phyloP scores from a whole-genome alignment of 53 echinoderm and acorn worm species.

The Stichopus horrens region DNA sequence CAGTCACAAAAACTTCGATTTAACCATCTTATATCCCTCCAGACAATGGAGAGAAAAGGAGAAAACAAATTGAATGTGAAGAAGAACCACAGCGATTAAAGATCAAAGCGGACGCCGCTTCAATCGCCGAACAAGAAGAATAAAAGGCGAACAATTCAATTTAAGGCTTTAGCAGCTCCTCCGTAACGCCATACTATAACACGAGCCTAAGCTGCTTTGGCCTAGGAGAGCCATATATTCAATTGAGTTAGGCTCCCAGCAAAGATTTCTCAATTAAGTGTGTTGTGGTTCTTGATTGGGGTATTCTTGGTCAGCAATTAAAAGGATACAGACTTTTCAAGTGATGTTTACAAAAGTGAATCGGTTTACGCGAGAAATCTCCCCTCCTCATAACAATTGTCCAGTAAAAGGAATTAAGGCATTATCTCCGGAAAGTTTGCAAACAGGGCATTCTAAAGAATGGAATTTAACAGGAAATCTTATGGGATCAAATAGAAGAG shows the following conservation, averaged over 20 bases:
- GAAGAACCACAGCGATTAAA: conserved; percentile 29
- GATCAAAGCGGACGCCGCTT: conserved; percentile 25
- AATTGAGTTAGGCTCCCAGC: conserved; percentile 16
- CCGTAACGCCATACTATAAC: background rate
- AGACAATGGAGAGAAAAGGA: background rate
- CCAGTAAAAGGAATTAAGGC: conserved; percentile 21
- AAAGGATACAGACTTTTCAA: conserved; percentile 28
- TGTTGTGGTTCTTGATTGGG: conserved; percentile 6
- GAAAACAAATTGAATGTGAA: conserved; percentile 25
- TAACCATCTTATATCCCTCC: background rate
- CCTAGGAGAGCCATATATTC: background rate
- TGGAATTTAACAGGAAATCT: background rate
- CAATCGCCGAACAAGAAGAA: conserved; percentile 15
- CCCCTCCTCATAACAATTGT: conserved; percentile 21
- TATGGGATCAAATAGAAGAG: background rate
- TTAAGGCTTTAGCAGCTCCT: background rate
- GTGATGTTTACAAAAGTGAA: conserved; percentile 25
- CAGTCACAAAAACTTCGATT: conserved; percentile 26
- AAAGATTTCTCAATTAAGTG: conserved; percentile 28
- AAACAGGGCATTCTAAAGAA: conserved; percentile 30
- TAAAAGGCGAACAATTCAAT: conserved; percentile 5
- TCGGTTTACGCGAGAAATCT: conserved; percentile 41
- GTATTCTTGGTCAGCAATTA: conserved; percentile 31
- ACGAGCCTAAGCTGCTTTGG: conserved; percentile 32
- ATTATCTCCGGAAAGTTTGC: conserved; percentile 39